Base-by-base conservation (phyloP, 2,888 invertebrate species). In the Andrena hattorfiana region DNA sequence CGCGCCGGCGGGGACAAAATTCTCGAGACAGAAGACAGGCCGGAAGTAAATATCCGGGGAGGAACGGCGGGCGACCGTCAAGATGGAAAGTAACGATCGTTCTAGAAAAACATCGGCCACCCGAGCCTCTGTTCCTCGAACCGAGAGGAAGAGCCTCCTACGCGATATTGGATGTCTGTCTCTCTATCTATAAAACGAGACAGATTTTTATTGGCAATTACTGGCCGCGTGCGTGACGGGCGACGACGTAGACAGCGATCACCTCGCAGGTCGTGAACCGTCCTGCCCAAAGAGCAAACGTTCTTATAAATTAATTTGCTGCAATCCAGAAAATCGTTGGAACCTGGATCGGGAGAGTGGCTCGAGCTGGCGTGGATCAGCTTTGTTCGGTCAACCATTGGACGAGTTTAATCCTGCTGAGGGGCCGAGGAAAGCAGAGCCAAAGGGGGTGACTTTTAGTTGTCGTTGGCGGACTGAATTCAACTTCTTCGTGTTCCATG, bases 31-130 rank as follows among this genome's bases (percentile, higher is more conserved):
- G 80, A 77, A 77, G 79, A 62, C 74, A 75, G 75, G 64, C 60
- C 62, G 77, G 85, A 86, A 83, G 88, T 88, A 88, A 86, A 88
- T 88, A 86, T 88, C 83, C 74, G 69, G 35, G 60, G 74, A 76
- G 70, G 66, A 63, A 54, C 70, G 70, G 63, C 35, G 35, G 74
- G 13, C 28, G 56, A 42, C 68, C 76, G 79, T 51, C 82, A 79
- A 80, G 80, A 88, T 86, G 80, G 85, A 81, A 88, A 87, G 83
- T 88, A 88, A 87, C 88, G 83, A 87, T 85, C 83, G 71, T 32
- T 28, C 60, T 85, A 81, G 85, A 83, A 87, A 83, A 87, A 86
- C 83, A 87, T 67, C 75, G 79, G 66, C 67, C 73, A 32, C 4
- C 63, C 26, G 59, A 67, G 75, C 66, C 66, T 85, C n/a, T 13